Conservation (phyloP, 2,113 vertebrate species). For the Nothoprocta perdicaria region DNA sequence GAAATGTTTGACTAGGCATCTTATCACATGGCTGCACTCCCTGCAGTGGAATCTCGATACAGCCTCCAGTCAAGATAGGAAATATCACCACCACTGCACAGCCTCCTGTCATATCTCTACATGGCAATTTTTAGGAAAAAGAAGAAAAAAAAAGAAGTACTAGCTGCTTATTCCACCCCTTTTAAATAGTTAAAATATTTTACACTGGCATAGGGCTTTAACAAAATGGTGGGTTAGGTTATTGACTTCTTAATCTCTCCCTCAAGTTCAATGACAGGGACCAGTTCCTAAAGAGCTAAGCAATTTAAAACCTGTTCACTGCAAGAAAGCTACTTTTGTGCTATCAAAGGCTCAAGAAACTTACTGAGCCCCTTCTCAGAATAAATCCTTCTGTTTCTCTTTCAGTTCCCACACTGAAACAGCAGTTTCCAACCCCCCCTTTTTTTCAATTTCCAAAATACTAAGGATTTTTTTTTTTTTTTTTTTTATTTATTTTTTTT, state of each 20-base stretch:
- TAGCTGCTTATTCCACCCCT: background rate
- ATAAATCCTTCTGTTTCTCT: background rate
- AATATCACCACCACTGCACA: constrained; percentile 33
- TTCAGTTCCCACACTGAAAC: background rate
- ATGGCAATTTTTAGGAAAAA: background rate
- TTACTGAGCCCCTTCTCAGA: background rate
- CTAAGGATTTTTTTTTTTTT: no score
- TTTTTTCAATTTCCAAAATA: background rate
- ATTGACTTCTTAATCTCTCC: background rate
- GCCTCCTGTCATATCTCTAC: background rate
- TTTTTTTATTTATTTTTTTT: background rate
- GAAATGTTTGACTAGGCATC: background rate
- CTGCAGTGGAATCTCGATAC: background rate
- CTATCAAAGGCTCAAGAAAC: background rate
- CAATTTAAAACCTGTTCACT: background rate
- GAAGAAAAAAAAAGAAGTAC: background rate
- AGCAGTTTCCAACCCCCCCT: background rate
- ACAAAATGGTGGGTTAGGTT: background rate
- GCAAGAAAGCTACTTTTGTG: background rate
- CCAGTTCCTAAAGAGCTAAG: background rate
- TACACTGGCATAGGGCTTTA: background rate
- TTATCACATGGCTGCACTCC: background rate
- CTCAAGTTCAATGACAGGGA: background rate
- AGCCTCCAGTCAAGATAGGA: constrained; percentile 10
- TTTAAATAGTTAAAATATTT: background rate